Base-by-base conservation (phyloP, 2,113 vertebrate species). In the Carassius auratus region DNA sequence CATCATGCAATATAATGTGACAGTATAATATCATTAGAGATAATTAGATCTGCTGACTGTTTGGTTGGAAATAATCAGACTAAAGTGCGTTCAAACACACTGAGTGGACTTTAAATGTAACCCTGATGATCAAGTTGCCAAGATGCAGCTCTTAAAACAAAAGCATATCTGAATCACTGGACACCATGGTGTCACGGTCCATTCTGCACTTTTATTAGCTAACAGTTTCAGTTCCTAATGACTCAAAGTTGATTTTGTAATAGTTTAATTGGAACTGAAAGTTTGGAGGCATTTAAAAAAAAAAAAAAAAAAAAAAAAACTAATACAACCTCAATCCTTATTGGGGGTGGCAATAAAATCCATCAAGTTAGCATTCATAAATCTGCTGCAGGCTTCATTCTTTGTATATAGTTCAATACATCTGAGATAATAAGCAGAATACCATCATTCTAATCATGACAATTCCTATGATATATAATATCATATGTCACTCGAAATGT, bases 11-110 rank as follows among this genome's bases (percentile, higher is more conserved):
- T 87, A 89, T 90, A 90, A 90, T 85, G 84, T 86, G 88, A 78
- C 89, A 80, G 69, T 45, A n/a, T n/a, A 81, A 86, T 88, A 84
- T 83, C 88, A 92, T 93, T 87, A 90, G 86, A 57, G 79, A 84
- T 91, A 91, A 93, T 92, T 92, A 91, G 83, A 92, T 92, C 83
- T 87, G 89, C 86, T 86, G 86, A 84, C 73, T 91, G 86, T 87
- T 87, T 88, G 84, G 85, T 84, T 84, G 81, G 76, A 84, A 85
- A 86, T 79, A 87, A 89, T 88, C 80, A 84, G 87, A 61, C 74
- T 90, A 88, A 91, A 91, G 77, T 83, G 71, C 76, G 73, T 42
- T 64, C 62, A 78, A 50, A 68, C 30, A 68, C 23, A 57, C 64
- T n/a, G 57, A 48, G 4, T 23, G 68, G 42, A 75, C 62, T 71